Conservation (phyloP, 2,888 invertebrate genomes). For the Stenichneumon culpator region DNA sequence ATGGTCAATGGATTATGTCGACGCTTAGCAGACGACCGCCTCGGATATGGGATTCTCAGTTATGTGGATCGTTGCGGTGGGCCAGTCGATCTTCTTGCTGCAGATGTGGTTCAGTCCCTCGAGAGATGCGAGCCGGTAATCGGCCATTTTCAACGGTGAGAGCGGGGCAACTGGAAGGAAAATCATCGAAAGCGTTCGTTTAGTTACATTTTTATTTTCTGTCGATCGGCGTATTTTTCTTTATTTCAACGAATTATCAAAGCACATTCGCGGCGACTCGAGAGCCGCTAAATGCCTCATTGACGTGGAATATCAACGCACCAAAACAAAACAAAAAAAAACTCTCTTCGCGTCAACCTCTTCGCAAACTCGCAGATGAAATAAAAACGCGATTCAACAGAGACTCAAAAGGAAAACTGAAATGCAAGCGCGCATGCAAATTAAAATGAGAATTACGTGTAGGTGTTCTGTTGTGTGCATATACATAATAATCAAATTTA, state of each 20-base stretch:
- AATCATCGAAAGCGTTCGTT: constrained; percentile 68
- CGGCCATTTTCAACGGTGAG: constrained; percentile 90
- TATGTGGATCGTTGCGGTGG: constrained; percentile 90
- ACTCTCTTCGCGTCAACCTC: constrained; percentile 16
- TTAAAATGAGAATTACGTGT: constrained; percentile 75
- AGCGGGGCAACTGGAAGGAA: constrained; percentile 89
- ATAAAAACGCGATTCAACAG: constrained; percentile 47
- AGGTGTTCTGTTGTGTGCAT: constrained; percentile 71
- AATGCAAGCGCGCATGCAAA: constrained; percentile 82
- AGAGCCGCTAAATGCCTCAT: constrained; percentile 31
- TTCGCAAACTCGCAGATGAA: neutral
- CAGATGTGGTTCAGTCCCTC: constrained; percentile 86
- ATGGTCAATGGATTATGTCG: constrained; percentile 33
- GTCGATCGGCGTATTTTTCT: constrained; percentile 21
- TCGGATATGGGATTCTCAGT: constrained; percentile 93
- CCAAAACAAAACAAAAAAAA: constrained; percentile 9
- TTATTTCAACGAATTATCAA: constrained; percentile 56
- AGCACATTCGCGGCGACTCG: constrained; percentile 69
- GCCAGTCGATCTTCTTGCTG: constrained; percentile 85
- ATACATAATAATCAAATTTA: constrained; percentile 44
- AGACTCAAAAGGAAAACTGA: constrained; percentile 68
- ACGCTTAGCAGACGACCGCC: constrained; percentile 90
- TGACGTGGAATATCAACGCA: constrained; percentile 56
- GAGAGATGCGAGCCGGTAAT: constrained; percentile 88
- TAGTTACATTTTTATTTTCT: constrained; percentile 41